phyloP scores from a whole-genome alignment of 2,888 invertebrate species.

The Hypomecis atomaria region DNA sequence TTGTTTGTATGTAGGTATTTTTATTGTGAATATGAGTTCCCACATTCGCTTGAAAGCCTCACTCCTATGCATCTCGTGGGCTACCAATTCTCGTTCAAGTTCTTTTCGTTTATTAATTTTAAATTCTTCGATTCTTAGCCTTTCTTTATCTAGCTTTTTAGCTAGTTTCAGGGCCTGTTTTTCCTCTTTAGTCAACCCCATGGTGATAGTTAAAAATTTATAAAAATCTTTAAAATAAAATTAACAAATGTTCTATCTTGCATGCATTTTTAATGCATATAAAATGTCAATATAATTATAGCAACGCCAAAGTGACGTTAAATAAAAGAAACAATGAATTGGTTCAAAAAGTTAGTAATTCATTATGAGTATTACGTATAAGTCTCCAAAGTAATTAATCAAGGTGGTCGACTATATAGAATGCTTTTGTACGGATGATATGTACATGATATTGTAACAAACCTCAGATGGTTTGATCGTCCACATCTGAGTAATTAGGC shows the following conservation, averaged over 20 bases:
- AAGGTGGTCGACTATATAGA: too few relatives aligned
- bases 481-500: too few relatives aligned
- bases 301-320: too few relatives aligned
- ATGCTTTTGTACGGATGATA: too few relatives aligned
- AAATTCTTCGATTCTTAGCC: constrained; percentile 55
- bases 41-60: constrained; percentile 69
- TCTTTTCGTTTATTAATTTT: constrained; percentile 64
- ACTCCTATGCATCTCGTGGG: constrained; percentile 59
- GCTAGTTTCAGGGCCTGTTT: constrained; percentile 72
- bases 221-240: constrained; percentile 19
- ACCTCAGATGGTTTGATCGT: too few relatives aligned
- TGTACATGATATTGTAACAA: too few relatives aligned
- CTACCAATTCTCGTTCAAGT: constrained; percentile 67
- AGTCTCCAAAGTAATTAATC: too few relatives aligned
- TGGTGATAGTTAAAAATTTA: constrained; percentile 40
- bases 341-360: too few relatives aligned
- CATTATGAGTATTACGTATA: too few relatives aligned
- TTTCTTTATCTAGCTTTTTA: constrained; percentile 65
- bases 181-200: constrained; percentile 69
- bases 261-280: too few relatives aligned
- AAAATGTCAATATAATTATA: too few relatives aligned
- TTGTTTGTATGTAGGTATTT: constrained; percentile 70
- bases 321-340: too few relatives aligned
- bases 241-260: background rate
- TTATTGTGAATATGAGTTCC: constrained; percentile 71